Evolutionary conservation across 2,888 invertebrate species (phyloP).

Genomic region (Lasioglossum pauxillum): DNA sequence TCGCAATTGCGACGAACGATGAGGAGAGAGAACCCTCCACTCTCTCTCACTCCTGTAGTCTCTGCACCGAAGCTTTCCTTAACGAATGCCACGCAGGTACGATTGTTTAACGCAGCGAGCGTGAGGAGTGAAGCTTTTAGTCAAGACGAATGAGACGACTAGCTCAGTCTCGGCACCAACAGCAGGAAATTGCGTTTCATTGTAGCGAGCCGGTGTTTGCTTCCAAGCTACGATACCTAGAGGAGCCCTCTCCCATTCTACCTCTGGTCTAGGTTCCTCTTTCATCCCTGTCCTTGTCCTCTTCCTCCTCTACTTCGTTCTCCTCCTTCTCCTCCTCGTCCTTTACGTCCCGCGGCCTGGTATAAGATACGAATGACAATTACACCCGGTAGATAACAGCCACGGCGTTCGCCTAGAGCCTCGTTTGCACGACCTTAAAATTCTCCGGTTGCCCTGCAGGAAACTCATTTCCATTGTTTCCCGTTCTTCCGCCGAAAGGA

Average conservation of each 20-base stretch:
- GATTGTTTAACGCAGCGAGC: slow-evolving; percentile 79
- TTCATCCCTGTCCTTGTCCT: slow-evolving; percentile 16
- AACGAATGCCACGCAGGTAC: slow-evolving; percentile 78
- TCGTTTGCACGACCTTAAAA: slow-evolving; percentile 66
- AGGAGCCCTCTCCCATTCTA: slow-evolving; percentile 40
- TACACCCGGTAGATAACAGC: slow-evolving; percentile 74
- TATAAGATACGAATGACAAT: slow-evolving; percentile 82
- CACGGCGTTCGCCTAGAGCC: slow-evolving; percentile 47
- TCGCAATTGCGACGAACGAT: slow-evolving; percentile 51
- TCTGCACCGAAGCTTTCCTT: slow-evolving; percentile 57
- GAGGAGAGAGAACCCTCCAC: slow-evolving; percentile 28
- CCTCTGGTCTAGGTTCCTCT: slow-evolving; percentile 36
- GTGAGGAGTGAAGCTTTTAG: slow-evolving; percentile 80
- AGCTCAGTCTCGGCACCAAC: slow-evolving; percentile 75
- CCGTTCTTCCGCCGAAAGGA: not conserved
- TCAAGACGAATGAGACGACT: slow-evolving; percentile 79
- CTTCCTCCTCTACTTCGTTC: slow-evolving; percentile 42
- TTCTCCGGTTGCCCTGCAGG: slow-evolving; percentile 51
- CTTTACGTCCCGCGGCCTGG: slow-evolving; percentile 62
- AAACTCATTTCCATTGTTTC: slow-evolving; percentile 63
- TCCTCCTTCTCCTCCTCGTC: slow-evolving; percentile 38
- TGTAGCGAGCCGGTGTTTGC: slow-evolving; percentile 83
- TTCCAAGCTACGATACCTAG: slow-evolving; percentile 79
- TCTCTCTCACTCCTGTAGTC: not conserved
- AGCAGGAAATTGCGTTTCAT: slow-evolving; percentile 84